Evolutionary conservation across 2,888 invertebrate genomes (phyloP).

Genomic region (Cylloceria caligata): DNA sequence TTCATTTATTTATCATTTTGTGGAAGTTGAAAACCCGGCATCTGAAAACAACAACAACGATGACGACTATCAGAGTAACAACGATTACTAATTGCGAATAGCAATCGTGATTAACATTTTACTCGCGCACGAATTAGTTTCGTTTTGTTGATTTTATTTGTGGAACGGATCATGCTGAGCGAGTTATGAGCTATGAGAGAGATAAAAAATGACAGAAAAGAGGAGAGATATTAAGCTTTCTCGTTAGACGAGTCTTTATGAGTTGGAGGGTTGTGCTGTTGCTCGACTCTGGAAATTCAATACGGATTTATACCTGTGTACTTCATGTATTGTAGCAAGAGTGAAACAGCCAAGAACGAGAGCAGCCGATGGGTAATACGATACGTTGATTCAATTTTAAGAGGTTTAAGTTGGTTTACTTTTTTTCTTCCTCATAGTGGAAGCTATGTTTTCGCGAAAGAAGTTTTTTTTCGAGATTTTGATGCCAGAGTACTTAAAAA

Average conservation of each 20-base stretch:
- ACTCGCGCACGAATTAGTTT: neutral
- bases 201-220: slow-evolving; percentile 25
- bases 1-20: neutral
- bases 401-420: neutral
- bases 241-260: slow-evolving; percentile 37
- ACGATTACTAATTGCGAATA: neutral
- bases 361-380: slow-evolving; percentile 22
- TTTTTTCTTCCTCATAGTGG: neutral
- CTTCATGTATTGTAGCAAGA: slow-evolving; percentile 17
- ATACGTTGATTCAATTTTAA: slow-evolving; percentile 16
- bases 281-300: slow-evolving; percentile 17
- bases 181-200: slow-evolving; percentile 25
- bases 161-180: neutral
- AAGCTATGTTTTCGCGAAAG: neutral
- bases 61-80: neutral
- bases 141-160: neutral
- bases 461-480: neutral
- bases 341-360: slow-evolving; percentile 11
- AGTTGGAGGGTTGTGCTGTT: neutral
- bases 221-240: slow-evolving; percentile 24
- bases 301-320: slow-evolving; percentile 26
- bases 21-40: neutral
- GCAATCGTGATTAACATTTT: neutral
- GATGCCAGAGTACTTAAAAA: too few relatives aligned
- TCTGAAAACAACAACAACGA: neutral